phyloP scores from a whole-genome alignment of 2,113 vertebrate species.

The Pteropus alecto region DNA sequence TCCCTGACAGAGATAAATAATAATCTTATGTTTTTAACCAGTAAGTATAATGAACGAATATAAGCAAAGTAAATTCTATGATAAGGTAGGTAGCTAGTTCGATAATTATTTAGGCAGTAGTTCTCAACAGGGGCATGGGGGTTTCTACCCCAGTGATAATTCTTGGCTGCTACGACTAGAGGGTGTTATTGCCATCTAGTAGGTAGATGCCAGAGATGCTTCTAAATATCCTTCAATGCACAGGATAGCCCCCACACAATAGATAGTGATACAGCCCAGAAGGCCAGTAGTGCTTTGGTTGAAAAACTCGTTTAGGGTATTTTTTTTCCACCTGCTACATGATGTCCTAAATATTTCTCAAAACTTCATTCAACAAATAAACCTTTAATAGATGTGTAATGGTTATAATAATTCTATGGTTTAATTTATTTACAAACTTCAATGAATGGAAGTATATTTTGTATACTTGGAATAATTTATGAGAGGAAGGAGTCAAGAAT shows the following conservation, averaged over 20 bases:
- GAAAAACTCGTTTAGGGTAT: background rate
- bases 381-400: background rate
- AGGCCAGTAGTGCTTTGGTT: background rate
- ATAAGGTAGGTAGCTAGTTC: background rate
- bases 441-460: constrained; percentile 21
- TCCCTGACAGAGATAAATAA: background rate
- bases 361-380: constrained; percentile 15
- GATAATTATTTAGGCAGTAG: background rate
- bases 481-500: background rate
- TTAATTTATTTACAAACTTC: background rate
- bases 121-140: background rate
- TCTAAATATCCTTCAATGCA: background rate
- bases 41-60: background rate
- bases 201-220: background rate
- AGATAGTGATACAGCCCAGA: background rate
- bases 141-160: background rate
- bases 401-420: background rate
- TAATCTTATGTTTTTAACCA: constrained; percentile 17
- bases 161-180: background rate
- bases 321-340: background rate
- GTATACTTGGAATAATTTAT: background rate
- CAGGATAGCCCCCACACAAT: background rate
- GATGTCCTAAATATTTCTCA: background rate
- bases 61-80: background rate
- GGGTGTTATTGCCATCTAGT: background rate